Evolutionary conservation across 1,140 invertebrate species (phyloP), one percentile per base, ranked within the genome.

Genomic region (Coenobita brevimanus): DNA sequence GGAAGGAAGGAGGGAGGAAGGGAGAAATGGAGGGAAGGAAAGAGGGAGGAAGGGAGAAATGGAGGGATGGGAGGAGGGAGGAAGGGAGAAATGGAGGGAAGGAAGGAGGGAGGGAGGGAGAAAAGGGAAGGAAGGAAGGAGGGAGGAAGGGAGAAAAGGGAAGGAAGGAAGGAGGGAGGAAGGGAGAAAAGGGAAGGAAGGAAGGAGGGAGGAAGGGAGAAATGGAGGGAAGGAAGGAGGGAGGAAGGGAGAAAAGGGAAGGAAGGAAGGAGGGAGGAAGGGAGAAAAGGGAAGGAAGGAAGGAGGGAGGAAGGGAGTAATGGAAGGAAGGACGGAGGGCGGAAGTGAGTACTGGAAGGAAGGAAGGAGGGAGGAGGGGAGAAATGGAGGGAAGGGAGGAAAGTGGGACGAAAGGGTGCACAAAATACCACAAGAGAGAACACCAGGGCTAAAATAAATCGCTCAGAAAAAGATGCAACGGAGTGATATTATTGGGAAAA

Each of bases 41-140:
- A 76, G 73, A 76, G 73, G 43, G 73, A 76, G 73, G 43, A 38
- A 76, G 73, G 43, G 73, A 76, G 1, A 76, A 38, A 76, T 30
- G 41, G 27, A 76, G 71, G 41, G 27, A 76, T 27, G 41, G 27
- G 41, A 38, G 41, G 27, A 76, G 71, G 41, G 36, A 76, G 21
- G 13, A 38, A 27, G 21, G 41, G 27, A 76, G 71, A 76, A 38
- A 76, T 13, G 13, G 13, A 36, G 13, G 6, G 38, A 41, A 17
- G 6, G 10, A 76, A 41, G 10, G 64, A n/a, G n/a, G n/a, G n/a
- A n/a, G n/a, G n/a, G 27, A 30, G 27, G 27, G 27, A 30, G 27
- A 8, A 69, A 8, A 69, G 15, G 13, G 71, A 76, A 38, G 30
- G 71, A 30, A 30, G 27, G 64, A 69, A 30, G 27, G 64, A 69